These are phyloP conservation scores for Coregonus suidteri DNA, from an alignment of 2,797 vertebrate species.

Conservation along the genomic window DNA sequence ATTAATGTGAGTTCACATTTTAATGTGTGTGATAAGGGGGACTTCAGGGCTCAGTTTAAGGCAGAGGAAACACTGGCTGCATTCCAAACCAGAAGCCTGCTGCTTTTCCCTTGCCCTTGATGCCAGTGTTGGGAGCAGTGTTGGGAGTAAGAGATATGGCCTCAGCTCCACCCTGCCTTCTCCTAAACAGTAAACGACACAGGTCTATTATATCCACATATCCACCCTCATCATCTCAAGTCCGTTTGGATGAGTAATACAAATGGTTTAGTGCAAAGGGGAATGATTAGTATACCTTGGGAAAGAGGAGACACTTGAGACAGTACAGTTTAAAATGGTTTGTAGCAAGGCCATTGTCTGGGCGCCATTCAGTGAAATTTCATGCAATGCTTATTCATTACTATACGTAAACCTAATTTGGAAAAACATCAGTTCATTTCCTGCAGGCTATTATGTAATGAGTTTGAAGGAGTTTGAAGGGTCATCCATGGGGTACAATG, in stretches of 20 bases:
- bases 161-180: too few relatives aligned
- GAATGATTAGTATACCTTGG: too few relatives aligned
- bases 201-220: too few relatives aligned
- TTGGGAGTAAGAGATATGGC: background rate
- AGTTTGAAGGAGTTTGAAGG: background rate
- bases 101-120: constrained; percentile 28
- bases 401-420: constrained; percentile 4
- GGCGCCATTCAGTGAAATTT: constrained; percentile 12
- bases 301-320: background rate
- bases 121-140: constrained; percentile 23
- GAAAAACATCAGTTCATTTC: constrained; percentile 29
- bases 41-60: constrained; percentile 14
- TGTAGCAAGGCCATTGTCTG: constrained; percentile 6
- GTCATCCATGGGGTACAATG: constrained; percentile 34
- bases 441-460: constrained; percentile 24
- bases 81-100: constrained; percentile 41
- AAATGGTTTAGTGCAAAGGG: too few relatives aligned
- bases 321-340: background rate
- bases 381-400: background rate
- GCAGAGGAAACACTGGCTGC: constrained; percentile 51
- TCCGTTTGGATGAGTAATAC: too few relatives aligned
- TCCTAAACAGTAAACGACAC: too few relatives aligned
- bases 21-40: constrained; percentile 45
- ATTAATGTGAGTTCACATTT: constrained; percentile 58
- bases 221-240: too few relatives aligned